Evolutionary conservation across 2,888 invertebrate species (phyloP), one percentile per base, ranked within the genome.

Genomic region (Eremobia ochroleuca): DNA sequence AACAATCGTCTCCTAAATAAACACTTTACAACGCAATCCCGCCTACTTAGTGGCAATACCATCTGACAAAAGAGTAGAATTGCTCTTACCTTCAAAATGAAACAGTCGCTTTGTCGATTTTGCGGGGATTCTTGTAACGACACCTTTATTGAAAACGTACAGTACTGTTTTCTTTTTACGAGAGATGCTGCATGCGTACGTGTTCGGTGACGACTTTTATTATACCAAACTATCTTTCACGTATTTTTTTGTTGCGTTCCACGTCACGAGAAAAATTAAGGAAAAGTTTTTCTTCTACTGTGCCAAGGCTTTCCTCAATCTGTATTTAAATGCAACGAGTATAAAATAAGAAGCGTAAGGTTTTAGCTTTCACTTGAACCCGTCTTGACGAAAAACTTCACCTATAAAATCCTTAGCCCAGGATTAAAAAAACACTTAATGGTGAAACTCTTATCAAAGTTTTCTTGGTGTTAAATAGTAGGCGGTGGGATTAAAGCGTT

Each of bases 21-120:
- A 89, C 93, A 92, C 90, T 93, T 92, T 91, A 92, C 93, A 92
- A 90, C 90, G 91, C 89, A 92, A 93, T 92, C 90, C 92, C 92
- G 93, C 94, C 93, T 94, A 92, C 94, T 94, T 93, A 93, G 90
- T 92, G 91, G 92, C 94, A 95, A 95, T 94, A 94, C 92, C 93
- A 92, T 93, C 92, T 92, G 92, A 94, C 93, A 94, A 95, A 95
- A 94, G 93, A 93, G 92, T 92, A 91, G 92, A 94, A 95, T 95
- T 94, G 94, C 94, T 93, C 93, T 92, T 92, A 95, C 93, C 92
- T 94, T 92, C 93, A 89, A 94, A 95, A 94, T 95, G 94, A 95
- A 95, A 94, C 95, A 94, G 92, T 92, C 92, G 93, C 93, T 94
- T 94, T 95, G 94, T 93, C 93, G 94, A 93, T 94, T 94, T 94